Percentiles rank a stretch among this genome's conserved stretches.
phyloP scores from a whole-genome alignment of 35 echinoderm and acorn worm species.

The Ptychodera flava region DNA sequence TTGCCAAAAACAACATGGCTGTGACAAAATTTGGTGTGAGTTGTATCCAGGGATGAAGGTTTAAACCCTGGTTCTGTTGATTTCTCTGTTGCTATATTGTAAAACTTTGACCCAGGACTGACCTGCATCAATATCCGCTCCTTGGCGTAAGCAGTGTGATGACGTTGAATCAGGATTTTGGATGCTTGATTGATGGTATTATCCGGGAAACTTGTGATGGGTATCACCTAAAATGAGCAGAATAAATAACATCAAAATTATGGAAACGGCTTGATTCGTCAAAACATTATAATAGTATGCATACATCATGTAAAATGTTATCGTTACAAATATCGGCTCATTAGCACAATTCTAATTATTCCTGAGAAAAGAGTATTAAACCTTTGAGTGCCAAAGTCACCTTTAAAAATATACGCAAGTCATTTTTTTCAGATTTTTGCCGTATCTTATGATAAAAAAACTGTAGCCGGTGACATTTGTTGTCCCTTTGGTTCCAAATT shows the following conservation, averaged over 20 bases:
- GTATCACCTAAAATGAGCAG: conserved; percentile 44
- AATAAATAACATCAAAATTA: background rate
- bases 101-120: too few relatives aligned
- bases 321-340: background rate
- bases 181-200: conserved; percentile 88
- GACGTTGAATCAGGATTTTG: conserved; percentile 55
- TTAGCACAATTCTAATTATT: background rate
- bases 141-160: conserved; percentile 36
- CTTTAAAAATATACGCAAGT: too few relatives aligned
- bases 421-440: too few relatives aligned
- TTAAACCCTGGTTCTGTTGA: too few relatives aligned
- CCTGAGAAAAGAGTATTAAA: background rate
- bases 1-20: too few relatives aligned
- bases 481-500: too few relatives aligned
- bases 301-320: background rate
- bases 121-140: conserved; percentile 83
- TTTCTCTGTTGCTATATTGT: too few relatives aligned
- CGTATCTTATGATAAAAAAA: too few relatives aligned
- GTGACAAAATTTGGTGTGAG: too few relatives aligned
- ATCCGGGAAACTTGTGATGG: conserved; percentile 91
- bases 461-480: too few relatives aligned
- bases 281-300: background rate
- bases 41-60: too few relatives aligned
- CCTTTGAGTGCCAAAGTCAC: background rate
- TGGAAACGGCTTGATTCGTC: background rate